Conservation (phyloP, 2,888 invertebrate species). For the Gortyna flavago region DNA sequence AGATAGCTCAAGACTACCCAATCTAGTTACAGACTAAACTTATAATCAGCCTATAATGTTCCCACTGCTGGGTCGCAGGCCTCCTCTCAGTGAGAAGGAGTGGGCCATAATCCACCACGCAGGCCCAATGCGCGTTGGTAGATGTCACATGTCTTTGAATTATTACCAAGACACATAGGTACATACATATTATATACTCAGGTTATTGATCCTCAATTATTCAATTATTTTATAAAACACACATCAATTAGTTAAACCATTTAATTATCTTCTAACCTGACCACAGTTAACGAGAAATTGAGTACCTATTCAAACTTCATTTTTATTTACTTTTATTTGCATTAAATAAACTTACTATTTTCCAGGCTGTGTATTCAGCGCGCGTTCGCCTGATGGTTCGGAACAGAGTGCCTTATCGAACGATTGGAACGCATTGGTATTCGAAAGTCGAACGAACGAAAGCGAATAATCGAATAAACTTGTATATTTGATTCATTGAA, state of each 20-base stretch:
- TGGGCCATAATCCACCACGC: too few relatives aligned
- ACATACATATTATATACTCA: too few relatives aligned
- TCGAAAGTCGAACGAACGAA: constrained; percentile 51
- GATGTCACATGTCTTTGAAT: too few relatives aligned
- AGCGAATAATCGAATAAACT: constrained; percentile 65
- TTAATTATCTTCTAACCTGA: neutral
- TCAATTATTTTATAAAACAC: too few relatives aligned
- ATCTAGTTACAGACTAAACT: too few relatives aligned
- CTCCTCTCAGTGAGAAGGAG: too few relatives aligned
- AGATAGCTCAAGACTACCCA: too few relatives aligned
- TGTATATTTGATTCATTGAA: constrained; percentile 56
- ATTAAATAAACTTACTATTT: constrained; percentile 26
- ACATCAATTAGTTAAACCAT: neutral
- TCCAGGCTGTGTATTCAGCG: constrained; percentile 47
- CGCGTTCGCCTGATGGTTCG: constrained; percentile 56
- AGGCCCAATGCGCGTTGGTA: too few relatives aligned
- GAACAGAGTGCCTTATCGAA: constrained; percentile 60
- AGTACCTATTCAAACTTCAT: neutral
- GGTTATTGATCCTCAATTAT: too few relatives aligned
- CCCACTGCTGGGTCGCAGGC: too few relatives aligned
- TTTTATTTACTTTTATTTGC: constrained; percentile 14
- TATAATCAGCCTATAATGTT: too few relatives aligned
- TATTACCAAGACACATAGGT: too few relatives aligned
- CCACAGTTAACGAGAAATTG: constrained; percentile 3
- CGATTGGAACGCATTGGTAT: constrained; percentile 62